A percentile compares a stretch with the other conserved stretches of the same genome.
Conservation (phyloP, 1,140 invertebrate genomes). For the Spodoptera litura region DNA sequence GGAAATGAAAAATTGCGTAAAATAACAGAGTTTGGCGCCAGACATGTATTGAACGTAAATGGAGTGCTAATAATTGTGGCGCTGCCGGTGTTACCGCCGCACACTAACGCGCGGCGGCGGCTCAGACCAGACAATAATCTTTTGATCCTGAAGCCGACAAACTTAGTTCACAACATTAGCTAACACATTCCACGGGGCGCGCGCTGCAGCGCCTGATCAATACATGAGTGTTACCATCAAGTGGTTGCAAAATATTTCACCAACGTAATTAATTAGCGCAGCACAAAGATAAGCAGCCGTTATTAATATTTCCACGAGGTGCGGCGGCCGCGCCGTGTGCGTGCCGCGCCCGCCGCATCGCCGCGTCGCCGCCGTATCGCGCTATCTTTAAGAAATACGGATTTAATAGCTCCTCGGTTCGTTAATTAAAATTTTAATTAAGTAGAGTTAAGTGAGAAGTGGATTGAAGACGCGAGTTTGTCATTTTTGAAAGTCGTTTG, state of each 20-base stretch:
- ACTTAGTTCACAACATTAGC: conserved; percentile 38
- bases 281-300: conserved; percentile 26
- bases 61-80: background rate
- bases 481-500: conserved; percentile 18
- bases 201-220: conserved; percentile 11
- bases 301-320: background rate
- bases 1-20: too few relatives aligned
- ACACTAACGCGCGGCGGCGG: background rate
- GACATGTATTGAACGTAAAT: background rate
- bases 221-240: background rate
- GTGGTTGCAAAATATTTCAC: conserved; percentile 31
- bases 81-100: background rate
- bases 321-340: conserved; percentile 13
- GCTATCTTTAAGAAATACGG: conserved; percentile 22
- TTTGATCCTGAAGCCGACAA: conserved; percentile 1
- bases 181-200: background rate
- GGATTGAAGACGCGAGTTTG: conserved; percentile 36
- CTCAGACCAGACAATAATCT: conserved; percentile 13
- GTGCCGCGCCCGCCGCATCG: background rate
- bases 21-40: too few relatives aligned
- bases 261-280: conserved; percentile 27
- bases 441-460: conserved; percentile 39
- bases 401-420: conserved; percentile 7
- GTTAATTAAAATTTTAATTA: conserved; percentile 44
- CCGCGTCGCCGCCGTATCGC: background rate